Evolutionary conservation across 2,113 vertebrate species (phyloP).

Genomic region (Coptodon bakossiorum): DNA sequence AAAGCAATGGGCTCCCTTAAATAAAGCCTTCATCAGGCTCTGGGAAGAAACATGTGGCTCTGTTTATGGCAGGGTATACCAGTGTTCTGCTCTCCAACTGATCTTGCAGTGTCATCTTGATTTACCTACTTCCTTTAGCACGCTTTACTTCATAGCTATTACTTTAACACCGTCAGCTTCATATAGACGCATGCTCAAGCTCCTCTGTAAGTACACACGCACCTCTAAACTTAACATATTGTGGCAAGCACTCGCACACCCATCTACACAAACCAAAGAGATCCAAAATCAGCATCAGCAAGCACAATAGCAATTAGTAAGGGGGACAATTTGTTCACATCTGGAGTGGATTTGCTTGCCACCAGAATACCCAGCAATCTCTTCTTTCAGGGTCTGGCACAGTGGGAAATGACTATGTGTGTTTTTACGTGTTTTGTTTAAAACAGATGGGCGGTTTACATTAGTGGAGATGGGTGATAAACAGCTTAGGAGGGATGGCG

Average conservation of each 20-base stretch:
- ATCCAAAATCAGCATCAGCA: conserved; percentile 14
- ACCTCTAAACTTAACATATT: background rate
- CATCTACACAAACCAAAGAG: background rate
- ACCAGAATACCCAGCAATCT: conserved; percentile 29
- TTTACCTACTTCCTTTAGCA: background rate
- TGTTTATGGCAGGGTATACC: conserved; percentile 31
- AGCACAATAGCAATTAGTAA: conserved; percentile 58
- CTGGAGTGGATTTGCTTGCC: conserved; percentile 67
- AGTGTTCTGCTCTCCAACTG: conserved; percentile 28
- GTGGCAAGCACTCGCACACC: background rate
- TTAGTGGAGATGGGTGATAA: conserved; percentile 44
- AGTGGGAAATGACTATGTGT: conserved; percentile 28
- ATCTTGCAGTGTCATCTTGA: conserved; percentile 25
- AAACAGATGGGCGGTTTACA: conserved; percentile 63
- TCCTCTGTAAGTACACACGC: background rate
- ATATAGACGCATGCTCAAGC: background rate
- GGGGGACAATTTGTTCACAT: conserved; percentile 64
- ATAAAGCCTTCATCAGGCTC: conserved; percentile 29
- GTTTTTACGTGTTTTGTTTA: conserved; percentile 59
- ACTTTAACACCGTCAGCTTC: background rate
- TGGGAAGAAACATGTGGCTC: conserved; percentile 43
- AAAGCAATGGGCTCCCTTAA: conserved; percentile 4
- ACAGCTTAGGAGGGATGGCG: conserved; percentile 28
- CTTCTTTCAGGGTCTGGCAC: background rate
- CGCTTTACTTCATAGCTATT: background rate